Evolutionary conservation across 30 jellyfish, hydroid and myxozoan genomes (phyloP), one percentile per base, ranked within the genome.

Genomic region (Morbakka virulenta): DNA sequence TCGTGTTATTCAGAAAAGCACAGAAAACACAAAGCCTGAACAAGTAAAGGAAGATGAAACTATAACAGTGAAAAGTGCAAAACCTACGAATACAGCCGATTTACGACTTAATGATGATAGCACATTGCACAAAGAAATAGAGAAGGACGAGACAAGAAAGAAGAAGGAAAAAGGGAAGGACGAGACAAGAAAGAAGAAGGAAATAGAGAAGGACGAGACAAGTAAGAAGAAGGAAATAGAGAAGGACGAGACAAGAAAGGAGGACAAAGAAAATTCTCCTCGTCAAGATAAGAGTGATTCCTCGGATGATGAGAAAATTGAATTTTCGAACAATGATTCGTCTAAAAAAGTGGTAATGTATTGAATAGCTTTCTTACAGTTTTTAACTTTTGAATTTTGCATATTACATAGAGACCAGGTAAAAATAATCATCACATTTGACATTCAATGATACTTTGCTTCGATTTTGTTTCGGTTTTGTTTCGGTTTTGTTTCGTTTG

Each of bases 311-410:
- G 90, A 79, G 11, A 67, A 79, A 66, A 35, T 79, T 23, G 90
- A 79, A 69, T 79, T 79, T 41, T 79, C 90, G 13, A 66, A 79
- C 35, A 79, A 79, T 64, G 89, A 41, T 57, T 64, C 90, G 4
- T 24, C 24, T 14, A 79, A 79, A 47, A 68, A 26, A 70, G 90
- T 64, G 24, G 28, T 26, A 21, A 26, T n/a, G 6, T 4, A 6
- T 61, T n/a, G 9, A 41, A 17, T 4, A 41, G 17, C 57, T 41
- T n/a, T n/a, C n/a, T n/a, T n/a, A n/a, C n/a, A n/a, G n/a, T n/a
- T n/a, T n/a, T 47, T 47, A n/a, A n/a, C n/a, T 47, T 13, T 47
- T 12, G 62, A 12, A 47, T 47, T 47, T n/a, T n/a, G n/a, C n/a
- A n/a, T n/a, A n/a, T n/a, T n/a, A n/a, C n/a, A n/a, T n/a, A n/a